Evolutionary conservation across 35 echinoderm and acorn worm species (phyloP), one percentile per base, ranked within the genome.

Genomic region (Ophioderma brevispina): DNA sequence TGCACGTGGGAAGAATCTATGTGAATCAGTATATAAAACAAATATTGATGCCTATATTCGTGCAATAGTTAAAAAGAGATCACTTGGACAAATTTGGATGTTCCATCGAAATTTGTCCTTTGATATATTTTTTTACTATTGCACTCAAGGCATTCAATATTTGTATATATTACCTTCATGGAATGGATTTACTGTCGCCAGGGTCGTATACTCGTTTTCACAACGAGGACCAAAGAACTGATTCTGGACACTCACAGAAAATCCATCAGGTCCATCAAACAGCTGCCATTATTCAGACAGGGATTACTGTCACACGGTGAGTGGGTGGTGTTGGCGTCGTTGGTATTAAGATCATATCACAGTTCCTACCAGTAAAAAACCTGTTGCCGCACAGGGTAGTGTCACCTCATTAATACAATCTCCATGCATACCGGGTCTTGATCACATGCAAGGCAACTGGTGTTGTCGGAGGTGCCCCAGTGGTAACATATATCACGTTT

Each of bases 291-390:
- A 33, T 94, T 85, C 64, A 81, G 33, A 77, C 95, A 97, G 0
- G 95, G 95, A 41, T 88, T 75, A 55, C 88, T 97, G 38, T 64
- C 75, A 59, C 95, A 97, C 17, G 95, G 95, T 33, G 49, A 1
- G 81, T 76, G 86, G 23, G 75, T 78, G 15, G 88, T 33, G 33
- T 89, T 80, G 23, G 63, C 46, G 50, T 70, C 1, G 6, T 70
- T 25, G 59, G 59, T 70, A 25, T 3, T 25, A 13, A 4, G 2
- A 70, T 18, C 59, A 30, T 70, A 3, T 70, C 59, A 70, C 59
- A 70, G 59, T 70, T 70, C 1, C 10, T 70, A 38, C 97, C 97
- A 35, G 33, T 80, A 43, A 80, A 99, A 4, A 77, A 84, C 19
- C 37, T 34, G 31, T 17, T 79, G 80, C 97, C 18, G 55, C 97